phyloP scores from a whole-genome alignment of 2,113 vertebrate species.

The Ia io region DNA sequence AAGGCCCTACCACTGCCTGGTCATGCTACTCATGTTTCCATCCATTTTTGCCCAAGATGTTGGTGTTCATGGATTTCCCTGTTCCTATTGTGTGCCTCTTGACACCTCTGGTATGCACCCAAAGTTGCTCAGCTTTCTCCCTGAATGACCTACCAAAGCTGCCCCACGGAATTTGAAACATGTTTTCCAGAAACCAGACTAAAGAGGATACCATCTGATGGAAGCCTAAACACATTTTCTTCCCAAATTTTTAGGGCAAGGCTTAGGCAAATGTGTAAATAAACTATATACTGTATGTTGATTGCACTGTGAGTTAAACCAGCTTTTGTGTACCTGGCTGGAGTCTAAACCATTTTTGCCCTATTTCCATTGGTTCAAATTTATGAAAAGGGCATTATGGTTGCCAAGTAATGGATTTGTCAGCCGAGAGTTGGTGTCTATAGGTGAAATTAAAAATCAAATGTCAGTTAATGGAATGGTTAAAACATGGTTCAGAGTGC shows the following conservation, averaged over 20 bases:
- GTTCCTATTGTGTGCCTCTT: neutral
- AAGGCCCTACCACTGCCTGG: accelerated
- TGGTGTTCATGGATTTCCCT: neutral
- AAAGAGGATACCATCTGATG: neutral
- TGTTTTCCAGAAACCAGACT: neutral
- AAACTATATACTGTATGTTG: neutral
- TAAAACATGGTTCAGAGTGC: neutral
- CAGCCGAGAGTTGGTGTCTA: neutral
- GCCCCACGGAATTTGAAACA: neutral
- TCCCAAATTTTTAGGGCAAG: neutral
- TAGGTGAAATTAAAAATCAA: neutral
- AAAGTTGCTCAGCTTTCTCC: neutral
- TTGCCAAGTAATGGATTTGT: neutral
- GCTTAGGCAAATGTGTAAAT: neutral
- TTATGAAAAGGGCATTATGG: neutral
- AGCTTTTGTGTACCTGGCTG: neutral
- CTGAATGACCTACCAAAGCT: neutral
- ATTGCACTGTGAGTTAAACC: neutral
- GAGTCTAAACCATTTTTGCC: neutral
- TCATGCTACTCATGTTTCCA: neutral
- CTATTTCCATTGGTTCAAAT: neutral
- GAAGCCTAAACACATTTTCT: neutral
- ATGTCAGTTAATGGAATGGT: neutral
- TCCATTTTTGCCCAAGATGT: neutral
- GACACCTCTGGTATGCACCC: neutral